Conservation (phyloP, 2,113 vertebrate species). For the Craseonycteris thonglongyai region DNA sequence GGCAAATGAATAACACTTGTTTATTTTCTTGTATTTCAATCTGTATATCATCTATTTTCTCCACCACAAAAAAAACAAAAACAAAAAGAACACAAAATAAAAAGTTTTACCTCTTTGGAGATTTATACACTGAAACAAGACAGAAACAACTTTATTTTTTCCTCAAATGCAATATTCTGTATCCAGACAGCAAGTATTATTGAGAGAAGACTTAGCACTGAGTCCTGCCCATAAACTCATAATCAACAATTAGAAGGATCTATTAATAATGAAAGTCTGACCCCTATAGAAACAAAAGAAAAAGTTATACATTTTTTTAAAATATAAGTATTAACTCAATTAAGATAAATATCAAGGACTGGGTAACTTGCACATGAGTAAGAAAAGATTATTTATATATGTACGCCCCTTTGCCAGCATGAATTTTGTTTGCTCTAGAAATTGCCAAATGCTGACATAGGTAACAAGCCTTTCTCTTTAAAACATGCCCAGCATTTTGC, state of each 20-base stretch:
- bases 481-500: background rate
- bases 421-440: background rate
- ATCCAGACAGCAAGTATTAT: background rate
- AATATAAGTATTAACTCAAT: background rate
- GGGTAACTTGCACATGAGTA: background rate
- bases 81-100: no score
- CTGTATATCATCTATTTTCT: background rate
- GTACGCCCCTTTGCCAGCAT: background rate
- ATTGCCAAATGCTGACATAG: background rate
- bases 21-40: background rate
- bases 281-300: background rate
- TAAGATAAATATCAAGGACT: background rate
- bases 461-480: background rate
- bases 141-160: background rate
- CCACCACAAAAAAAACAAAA: background rate
- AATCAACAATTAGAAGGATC: background rate
- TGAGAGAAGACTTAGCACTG: background rate
- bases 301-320: background rate
- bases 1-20: background rate
- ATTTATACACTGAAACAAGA: background rate
- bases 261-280: background rate
- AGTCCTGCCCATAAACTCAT: accelerated
- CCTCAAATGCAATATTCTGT: background rate
- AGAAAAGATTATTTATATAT: background rate
- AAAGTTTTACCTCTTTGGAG: background rate